A percentile compares a stretch with the other conserved stretches of the same genome.
These are phyloP conservation scores for Melolontha melolontha DNA, from an alignment of 2,888 invertebrate species.

Conservation along the genomic window DNA sequence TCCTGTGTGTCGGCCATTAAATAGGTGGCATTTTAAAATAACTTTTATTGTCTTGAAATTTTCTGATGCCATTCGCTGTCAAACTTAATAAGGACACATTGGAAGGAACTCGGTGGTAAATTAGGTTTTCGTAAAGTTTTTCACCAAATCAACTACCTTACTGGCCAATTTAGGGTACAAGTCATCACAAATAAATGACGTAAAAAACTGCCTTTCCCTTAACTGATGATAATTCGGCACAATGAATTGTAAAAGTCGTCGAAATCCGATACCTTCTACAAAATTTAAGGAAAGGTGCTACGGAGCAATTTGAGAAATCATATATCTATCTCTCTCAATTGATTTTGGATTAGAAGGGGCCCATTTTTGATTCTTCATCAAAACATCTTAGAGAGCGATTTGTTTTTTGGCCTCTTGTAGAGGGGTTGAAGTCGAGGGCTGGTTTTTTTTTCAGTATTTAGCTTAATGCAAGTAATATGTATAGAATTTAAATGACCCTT, in stretches of 20 bases:
- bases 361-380: too few relatives aligned
- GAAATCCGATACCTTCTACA: constrained; percentile 6
- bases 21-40: constrained; percentile 14
- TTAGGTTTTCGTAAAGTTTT: background rate
- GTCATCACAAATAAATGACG: too few relatives aligned
- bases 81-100: constrained; percentile 9
- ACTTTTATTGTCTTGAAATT: constrained; percentile 17
- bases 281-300: too few relatives aligned
- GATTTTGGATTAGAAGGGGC: too few relatives aligned
- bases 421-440: constrained; percentile 15
- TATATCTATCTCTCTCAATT: too few relatives aligned
- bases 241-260: too few relatives aligned
- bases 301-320: too few relatives aligned
- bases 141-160: background rate
- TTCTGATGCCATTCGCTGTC: constrained; percentile 14
- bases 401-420: constrained; percentile 16
- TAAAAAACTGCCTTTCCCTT: too few relatives aligned
- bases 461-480: constrained; percentile 6
- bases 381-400: too few relatives aligned
- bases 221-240: too few relatives aligned
- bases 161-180: background rate
- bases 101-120: background rate
- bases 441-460: constrained; percentile 9
- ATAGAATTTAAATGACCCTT: too few relatives aligned
- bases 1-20: constrained; percentile 9